These are phyloP conservation scores for Neopipo cinnamomea DNA, from an alignment of 2,113 vertebrate genomes.

Conservation along the genomic window DNA sequence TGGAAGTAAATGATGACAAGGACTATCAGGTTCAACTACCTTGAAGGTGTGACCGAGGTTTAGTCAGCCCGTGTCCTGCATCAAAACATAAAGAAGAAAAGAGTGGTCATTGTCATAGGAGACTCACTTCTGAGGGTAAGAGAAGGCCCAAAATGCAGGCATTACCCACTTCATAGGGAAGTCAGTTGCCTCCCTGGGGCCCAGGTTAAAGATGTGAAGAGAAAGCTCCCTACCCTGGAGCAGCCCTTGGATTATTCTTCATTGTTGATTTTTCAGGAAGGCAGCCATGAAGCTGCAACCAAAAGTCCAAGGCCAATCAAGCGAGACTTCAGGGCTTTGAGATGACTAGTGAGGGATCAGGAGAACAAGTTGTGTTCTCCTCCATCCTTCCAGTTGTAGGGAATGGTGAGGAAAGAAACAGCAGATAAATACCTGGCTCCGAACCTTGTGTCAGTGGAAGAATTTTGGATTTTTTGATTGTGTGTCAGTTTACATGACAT, in stretches of 20 bases:
- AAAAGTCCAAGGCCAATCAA: neutral
- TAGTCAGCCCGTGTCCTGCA: neutral
- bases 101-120: neutral
- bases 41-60: neutral
- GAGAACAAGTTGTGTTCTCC: neutral
- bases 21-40: neutral
- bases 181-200: neutral
- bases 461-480: neutral
- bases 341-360: neutral
- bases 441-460: neutral
- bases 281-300: neutral
- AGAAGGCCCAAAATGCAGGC: neutral
- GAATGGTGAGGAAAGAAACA: neutral
- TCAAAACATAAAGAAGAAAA: neutral
- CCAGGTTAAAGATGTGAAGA: neutral
- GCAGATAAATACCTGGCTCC: neutral
- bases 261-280: neutral
- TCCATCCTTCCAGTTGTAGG: neutral
- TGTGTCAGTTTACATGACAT: neutral
- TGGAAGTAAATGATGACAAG: too few relatives aligned
- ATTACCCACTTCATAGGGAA: neutral
- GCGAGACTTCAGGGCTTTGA: neutral
- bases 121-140: neutral
- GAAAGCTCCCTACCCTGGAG: neutral
- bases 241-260: neutral